Base-by-base conservation (phyloP, 1,140 invertebrate species). In the Neodiprion virginianus region DNA sequence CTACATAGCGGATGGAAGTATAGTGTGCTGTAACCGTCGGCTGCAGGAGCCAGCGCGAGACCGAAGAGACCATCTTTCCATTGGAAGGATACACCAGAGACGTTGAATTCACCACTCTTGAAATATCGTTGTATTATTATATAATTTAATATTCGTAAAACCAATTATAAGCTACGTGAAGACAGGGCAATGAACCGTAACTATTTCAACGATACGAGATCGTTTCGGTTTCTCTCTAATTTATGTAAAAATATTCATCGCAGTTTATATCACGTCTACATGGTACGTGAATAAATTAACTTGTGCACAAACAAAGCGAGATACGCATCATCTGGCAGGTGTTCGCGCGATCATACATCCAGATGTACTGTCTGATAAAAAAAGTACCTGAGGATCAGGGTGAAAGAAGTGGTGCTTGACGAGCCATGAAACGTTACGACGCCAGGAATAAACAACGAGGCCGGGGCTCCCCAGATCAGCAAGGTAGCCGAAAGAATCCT, bases 1-100 rank as follows among this genome's bases (percentile, higher is more conserved):
- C 94, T 94, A 11, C 92, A 91, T 78, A 95, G 89, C 0, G 94
- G 93, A 83, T 95, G 94, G 88, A 95, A 96, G 78, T 94, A 95
- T 3, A 95, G 80, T 0, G 91, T 94, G 73, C 93, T 92, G 80
- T 87, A 94, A 48, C 93, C 93, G 74, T 94, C 91, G 2, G 85
- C 76, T 67, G 90, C 89, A 0, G 92, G 90, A 8, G 90, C 90
- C 10, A 95, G 78, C 0, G 92, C 92, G 67, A 95, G 82, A 0
- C 94, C 94, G 72, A 95, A 95, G 1, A 96, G 80, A 9, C 93
- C 94, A 81, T 96, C 94, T 8, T 90, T 91, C 93, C 94, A 95
- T 75, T 92, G 91, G 82, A 95, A 95, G 73, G 91, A 91, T 48
- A 93, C 89, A 48, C 93, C 94, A 72, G 90, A 91, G 1, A 95